Evolutionary conservation across 2,797 vertebrate species (phyloP).

Genomic region (Sarcoramphus papa): DNA sequence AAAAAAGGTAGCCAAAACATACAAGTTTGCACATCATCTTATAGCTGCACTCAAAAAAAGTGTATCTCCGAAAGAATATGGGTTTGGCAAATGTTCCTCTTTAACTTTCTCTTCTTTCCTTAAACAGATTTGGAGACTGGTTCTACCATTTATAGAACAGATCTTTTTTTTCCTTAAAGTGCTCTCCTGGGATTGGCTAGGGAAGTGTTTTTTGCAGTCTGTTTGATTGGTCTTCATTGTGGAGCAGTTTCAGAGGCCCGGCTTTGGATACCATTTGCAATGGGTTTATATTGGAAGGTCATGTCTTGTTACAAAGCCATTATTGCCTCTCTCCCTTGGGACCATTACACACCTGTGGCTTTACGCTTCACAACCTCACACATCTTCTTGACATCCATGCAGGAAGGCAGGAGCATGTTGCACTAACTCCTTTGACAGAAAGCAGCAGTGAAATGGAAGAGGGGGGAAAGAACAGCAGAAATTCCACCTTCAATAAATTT

Average conservation of each 20-base stretch:
- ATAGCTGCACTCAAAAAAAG: not conserved
- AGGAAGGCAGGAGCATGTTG: not conserved
- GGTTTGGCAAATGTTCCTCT: not conserved
- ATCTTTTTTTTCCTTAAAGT: not conserved
- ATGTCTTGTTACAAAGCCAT: not conserved
- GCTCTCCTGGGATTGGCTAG: not conserved
- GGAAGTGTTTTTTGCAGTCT: not conserved
- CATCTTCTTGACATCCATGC: not conserved
- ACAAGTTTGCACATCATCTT: not conserved
- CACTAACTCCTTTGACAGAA: not conserved
- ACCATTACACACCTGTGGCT: not conserved
- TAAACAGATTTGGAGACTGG: not conserved
- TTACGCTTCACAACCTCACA: constrained; percentile 6
- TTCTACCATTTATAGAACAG: constrained; percentile 8
- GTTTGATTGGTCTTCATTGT: constrained; percentile 14
- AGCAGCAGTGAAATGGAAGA: not conserved
- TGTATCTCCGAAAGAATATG: not conserved
- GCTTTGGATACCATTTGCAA: constrained; percentile 9
- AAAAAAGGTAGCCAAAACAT: not conserved
- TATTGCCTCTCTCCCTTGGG: not conserved
- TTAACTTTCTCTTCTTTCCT: not conserved
- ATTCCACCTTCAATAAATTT: not conserved
- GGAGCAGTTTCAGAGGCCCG: constrained; percentile 27
- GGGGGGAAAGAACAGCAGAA: not conserved
- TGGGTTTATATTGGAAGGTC: constrained; percentile 31